Conservation (phyloP, 2,113 vertebrate genomes). For the Rhagologus leucostigma region DNA sequence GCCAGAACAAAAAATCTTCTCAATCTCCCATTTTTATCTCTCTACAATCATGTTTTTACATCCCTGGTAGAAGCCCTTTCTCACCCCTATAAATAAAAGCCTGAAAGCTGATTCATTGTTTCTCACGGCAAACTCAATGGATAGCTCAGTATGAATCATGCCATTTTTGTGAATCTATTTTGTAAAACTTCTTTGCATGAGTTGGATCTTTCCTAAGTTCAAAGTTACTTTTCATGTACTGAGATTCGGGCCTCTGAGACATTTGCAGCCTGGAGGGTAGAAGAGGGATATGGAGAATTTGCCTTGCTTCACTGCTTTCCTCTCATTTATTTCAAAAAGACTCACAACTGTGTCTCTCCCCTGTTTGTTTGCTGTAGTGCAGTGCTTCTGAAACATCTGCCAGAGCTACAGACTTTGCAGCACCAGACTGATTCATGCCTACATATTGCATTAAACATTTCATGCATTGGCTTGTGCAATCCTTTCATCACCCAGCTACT, state of each 20-base stretch:
- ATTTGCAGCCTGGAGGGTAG: not conserved
- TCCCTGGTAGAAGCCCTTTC: not conserved
- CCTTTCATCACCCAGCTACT: not conserved
- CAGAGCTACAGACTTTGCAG: not conserved
- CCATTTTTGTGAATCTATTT: not conserved
- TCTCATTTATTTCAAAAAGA: not conserved
- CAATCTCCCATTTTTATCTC: not conserved
- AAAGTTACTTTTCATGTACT: not conserved
- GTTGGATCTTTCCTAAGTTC: not conserved
- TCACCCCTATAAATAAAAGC: not conserved
- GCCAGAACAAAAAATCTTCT: not conserved
- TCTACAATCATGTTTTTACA: not conserved
- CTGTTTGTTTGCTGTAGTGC: not conserved
- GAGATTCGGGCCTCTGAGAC: not conserved
- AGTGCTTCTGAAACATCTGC: not conserved
- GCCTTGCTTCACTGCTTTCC: not conserved
- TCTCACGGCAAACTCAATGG: not conserved
- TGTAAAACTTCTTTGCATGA: not conserved
- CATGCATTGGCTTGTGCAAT: not conserved
- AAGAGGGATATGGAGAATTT: not conserved
- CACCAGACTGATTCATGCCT: not conserved
- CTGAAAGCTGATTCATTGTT: not conserved
- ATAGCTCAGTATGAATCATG: not conserved
- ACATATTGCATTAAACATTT: not conserved
- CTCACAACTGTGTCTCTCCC: not conserved